These are phyloP conservation scores for Peromyscus leucopus DNA, from an alignment of 2,113 vertebrate genomes.

Conservation along the genomic window DNA sequence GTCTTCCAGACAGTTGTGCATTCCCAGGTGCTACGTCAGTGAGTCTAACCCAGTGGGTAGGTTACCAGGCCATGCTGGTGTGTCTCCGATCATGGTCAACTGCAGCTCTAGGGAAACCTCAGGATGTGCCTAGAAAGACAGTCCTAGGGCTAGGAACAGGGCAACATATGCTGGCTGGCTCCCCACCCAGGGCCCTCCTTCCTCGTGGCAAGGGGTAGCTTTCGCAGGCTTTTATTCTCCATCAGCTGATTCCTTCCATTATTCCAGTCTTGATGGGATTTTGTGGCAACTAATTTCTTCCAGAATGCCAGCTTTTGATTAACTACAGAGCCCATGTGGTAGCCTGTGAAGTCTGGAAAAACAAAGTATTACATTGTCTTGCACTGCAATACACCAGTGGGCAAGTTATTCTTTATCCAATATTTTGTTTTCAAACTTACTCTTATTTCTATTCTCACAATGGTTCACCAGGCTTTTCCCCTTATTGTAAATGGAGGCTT, in stretches of 20 bases:
- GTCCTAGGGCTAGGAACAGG: background rate
- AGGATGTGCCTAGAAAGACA: no score
- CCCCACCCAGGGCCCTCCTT: background rate
- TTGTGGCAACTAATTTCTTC: constrained; percentile 8
- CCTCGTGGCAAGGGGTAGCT: background rate
- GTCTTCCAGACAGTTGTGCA: background rate
- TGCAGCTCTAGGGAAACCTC: background rate
- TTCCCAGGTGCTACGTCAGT: background rate
- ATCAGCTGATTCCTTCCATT: background rate
- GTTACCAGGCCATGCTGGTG: background rate
- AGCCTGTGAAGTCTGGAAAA: background rate
- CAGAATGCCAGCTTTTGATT: constrained; percentile 26
- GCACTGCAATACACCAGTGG: background rate
- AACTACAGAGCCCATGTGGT: background rate
- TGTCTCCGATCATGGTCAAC: no score
- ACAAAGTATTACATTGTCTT: constrained; percentile 11
- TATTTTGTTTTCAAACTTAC: background rate
- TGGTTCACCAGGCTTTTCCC: background rate
- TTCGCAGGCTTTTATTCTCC: background rate
- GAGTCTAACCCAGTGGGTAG: background rate
- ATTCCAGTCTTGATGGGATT: background rate
- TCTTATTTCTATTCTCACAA: background rate
- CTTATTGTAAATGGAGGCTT: no score
- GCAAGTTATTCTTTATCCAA: background rate
- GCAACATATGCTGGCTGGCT: background rate